Conservation (phyloP, 2,888 invertebrate genomes). For the Drosophila leonis region DNA sequence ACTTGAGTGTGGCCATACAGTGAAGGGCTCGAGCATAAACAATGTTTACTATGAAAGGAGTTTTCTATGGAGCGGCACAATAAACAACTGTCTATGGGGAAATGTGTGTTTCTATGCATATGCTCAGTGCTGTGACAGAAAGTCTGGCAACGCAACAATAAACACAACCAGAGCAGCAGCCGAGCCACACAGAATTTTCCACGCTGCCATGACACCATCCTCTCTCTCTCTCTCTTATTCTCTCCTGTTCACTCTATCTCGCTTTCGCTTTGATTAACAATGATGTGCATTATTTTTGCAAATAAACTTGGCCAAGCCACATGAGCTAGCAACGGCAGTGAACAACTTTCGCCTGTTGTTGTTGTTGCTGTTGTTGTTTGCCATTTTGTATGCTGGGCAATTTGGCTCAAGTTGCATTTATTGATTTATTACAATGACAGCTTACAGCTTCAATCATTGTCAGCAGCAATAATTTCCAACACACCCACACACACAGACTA, state of each 20-base stretch:
- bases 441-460: slow-evolving; percentile 64
- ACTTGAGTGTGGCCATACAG: slow-evolving; percentile 4
- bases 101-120: slow-evolving; percentile 17
- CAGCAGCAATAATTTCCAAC: slow-evolving; percentile 30
- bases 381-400: slow-evolving; percentile 48
- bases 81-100: background rate
- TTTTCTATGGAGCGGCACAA: background rate
- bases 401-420: slow-evolving; percentile 71
- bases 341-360: slow-evolving; percentile 17
- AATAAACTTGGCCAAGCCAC: slow-evolving; percentile 58
- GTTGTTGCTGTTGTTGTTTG: slow-evolving; percentile 53
- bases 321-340: slow-evolving; percentile 4
- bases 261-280: slow-evolving; percentile 71
- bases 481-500: slow-evolving; percentile 20
- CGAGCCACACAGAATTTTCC: slow-evolving; percentile 48
- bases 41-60: background rate
- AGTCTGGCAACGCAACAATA: slow-evolving; percentile 54
- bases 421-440: slow-evolving; percentile 69
- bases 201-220: slow-evolving; percentile 52
- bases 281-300: slow-evolving; percentile 81
- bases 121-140: slow-evolving; percentile 25
- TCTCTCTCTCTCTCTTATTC: background rate
- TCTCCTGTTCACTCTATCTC: background rate
- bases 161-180: slow-evolving; percentile 34
- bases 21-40: background rate